A percentile compares a stretch with the other conserved stretches of the same genome.
These are phyloP conservation scores for Equus quagga DNA, from an alignment of 2,113 vertebrate species.

Conservation along the genomic window DNA sequence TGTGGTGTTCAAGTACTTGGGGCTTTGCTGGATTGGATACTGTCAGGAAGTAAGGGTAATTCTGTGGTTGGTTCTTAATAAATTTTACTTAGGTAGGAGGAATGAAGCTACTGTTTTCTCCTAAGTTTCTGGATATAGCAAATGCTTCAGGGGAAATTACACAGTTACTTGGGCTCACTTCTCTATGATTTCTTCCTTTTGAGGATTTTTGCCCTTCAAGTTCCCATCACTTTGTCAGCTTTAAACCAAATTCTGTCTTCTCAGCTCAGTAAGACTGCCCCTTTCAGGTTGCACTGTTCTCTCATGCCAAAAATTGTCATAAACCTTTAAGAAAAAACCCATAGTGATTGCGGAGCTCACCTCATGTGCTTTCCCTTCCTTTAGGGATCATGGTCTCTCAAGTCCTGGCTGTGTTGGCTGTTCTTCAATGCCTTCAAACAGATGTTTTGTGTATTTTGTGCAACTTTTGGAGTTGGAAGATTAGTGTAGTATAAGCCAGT, in stretches of 20 bases:
- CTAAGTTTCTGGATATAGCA: not conserved
- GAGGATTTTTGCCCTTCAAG: not conserved
- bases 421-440: not conserved
- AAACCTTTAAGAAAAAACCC: not conserved
- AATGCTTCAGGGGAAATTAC: not conserved
- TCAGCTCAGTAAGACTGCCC: not conserved
- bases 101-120: not conserved
- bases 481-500: not conserved
- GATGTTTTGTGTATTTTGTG: not conserved
- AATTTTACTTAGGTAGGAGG: not conserved
- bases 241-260: not conserved
- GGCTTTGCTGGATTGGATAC: not conserved
- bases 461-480: not conserved
- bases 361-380: not conserved
- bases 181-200: not conserved
- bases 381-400: not conserved
- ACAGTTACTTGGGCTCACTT: not conserved
- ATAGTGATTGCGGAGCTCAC: not conserved
- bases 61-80: not conserved
- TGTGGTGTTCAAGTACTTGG: not conserved
- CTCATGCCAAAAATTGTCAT: not conserved
- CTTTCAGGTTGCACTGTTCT: not conserved
- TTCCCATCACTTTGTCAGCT: not conserved
- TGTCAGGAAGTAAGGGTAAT: not conserved
- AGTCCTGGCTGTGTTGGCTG: not conserved